Conservation (phyloP, 2,888 invertebrate genomes). For the Drosophila picticornis region DNA sequence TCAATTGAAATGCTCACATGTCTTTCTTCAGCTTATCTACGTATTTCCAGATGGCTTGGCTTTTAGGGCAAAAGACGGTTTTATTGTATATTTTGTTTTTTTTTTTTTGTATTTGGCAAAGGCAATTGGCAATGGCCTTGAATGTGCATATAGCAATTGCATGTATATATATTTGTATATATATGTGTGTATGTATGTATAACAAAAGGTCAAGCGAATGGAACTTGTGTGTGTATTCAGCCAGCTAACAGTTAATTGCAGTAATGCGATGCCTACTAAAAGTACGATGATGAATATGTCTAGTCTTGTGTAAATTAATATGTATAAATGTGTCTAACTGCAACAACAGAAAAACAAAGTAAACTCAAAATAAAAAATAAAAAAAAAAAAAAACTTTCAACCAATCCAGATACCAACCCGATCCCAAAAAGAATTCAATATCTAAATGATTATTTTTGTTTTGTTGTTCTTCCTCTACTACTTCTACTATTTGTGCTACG, state of each 20-base stretch:
- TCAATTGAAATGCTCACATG: slow-evolving; percentile 19
- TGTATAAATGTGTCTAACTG: slow-evolving; percentile 45
- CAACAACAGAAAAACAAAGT: slow-evolving; percentile 45
- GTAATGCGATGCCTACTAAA: slow-evolving; percentile 68
- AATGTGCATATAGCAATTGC: slow-evolving; percentile 32
- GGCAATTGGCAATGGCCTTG: slow-evolving; percentile 58
- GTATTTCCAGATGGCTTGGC: slow-evolving; percentile 79
- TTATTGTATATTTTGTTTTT: slow-evolving; percentile 10
- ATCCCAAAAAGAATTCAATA: slow-evolving; percentile 21
- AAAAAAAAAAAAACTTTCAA: slow-evolving; percentile 8
- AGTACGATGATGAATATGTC: slow-evolving; percentile 77
- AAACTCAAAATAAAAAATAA: slow-evolving; percentile 30
- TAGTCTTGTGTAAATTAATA: slow-evolving; percentile 73
- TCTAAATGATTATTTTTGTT: slow-evolving; percentile 28
- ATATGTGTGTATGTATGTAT: slow-evolving; percentile 9
- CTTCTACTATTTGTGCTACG: neutral
- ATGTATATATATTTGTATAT: neutral
- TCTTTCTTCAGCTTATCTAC: slow-evolving; percentile 64
- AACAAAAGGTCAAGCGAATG: slow-evolving; percentile 13
- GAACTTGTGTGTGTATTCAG: slow-evolving; percentile 10
- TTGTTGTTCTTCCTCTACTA: slow-evolving; percentile 5
- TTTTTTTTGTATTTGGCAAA: slow-evolving; percentile 34
- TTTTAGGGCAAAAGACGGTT: slow-evolving; percentile 59
- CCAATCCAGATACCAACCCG: slow-evolving; percentile 9
- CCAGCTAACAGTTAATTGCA: slow-evolving; percentile 44